These are phyloP conservation scores for Gambelia wislizenii DNA, from an alignment of 2,797 vertebrate species.

Conservation along the genomic window DNA sequence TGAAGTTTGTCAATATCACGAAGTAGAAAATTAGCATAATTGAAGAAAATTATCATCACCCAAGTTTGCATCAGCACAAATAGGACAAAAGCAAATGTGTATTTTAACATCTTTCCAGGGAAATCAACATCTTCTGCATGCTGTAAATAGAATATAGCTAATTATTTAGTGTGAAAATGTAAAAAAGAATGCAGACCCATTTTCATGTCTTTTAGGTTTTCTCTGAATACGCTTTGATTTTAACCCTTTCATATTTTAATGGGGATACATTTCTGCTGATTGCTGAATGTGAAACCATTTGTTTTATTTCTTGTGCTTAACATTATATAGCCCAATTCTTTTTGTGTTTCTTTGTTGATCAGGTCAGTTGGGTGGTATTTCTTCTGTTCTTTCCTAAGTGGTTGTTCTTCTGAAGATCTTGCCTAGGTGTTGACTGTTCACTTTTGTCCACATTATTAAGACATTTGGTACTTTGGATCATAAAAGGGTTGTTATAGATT, in stretches of 20 bases:
- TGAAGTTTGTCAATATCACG: background rate
- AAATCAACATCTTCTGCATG: slow-evolving; percentile 34
- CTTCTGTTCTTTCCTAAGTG: background rate
- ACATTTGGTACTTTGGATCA: background rate
- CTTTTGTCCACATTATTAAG: background rate
- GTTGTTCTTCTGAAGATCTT: background rate
- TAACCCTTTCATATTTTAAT: slow-evolving; percentile 52
- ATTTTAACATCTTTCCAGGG: slow-evolving; percentile 1
- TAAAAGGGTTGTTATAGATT: background rate
- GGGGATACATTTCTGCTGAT: background rate
- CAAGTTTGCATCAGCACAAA: slow-evolving; percentile 7
- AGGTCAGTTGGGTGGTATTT: background rate
- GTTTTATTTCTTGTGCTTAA: background rate
- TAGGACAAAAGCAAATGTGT: background rate
- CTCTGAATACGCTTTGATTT: slow-evolving; percentile 70
- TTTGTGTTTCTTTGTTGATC: background rate
- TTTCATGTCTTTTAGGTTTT: slow-evolving; percentile 41
- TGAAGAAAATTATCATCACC: slow-evolving; percentile 42
- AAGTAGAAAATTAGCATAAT: slow-evolving; percentile 62
- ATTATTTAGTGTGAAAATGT: slow-evolving; percentile 45
- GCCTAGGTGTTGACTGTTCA: slow-evolving; percentile 41
- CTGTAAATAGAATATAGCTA: slow-evolving; percentile 54
- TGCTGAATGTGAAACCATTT: background rate
- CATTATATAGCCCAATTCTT: background rate
- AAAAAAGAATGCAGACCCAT: slow-evolving; percentile 37